Base-by-base conservation (phyloP, 2,113 vertebrate genomes). In the Myxocyprinus asiaticus region DNA sequence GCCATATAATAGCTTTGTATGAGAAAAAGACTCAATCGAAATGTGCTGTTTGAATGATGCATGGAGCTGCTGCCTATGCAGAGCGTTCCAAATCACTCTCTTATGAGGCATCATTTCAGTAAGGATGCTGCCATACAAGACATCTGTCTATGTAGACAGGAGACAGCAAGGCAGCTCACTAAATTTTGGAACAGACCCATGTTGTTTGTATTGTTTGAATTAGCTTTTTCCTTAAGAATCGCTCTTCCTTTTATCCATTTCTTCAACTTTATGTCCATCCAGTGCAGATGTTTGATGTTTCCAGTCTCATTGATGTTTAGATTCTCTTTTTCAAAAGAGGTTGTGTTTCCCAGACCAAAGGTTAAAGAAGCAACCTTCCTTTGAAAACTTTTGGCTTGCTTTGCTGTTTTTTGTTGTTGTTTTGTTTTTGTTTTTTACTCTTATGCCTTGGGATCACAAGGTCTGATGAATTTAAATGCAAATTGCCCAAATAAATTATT, bases 401-500 rank as follows among this genome's bases (percentile, higher is more conserved):
- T 7, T 15, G 50, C 33, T 55, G 48, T 55, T 63, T 65, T 76
- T 15, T n/a, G n/a, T n/a, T 55, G 48, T 55, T 63, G 53, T 76
- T 15, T n/a, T n/a, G n/a, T n/a, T n/a, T n/a, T n/a, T n/a, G n/a
- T 76, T 48, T 76, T 33, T 33, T 33, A 33, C 74, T 76, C 47
- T 0, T 48, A 33, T 51, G 73, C 45, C 59, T 17, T 43, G 62
- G 73, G 59, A 47, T 77, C 58, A 74, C 55, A 75, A 76, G 22
- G 63, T 73, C 53, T 5, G 9, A 6, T 61, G 33, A 64, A 81
- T 78, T 76, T 77, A 74, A 78, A 81, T 74, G 75, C 78, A 78
- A 81, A 81, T 69, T 43, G 33, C 9, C 56, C 42, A 68, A 43
- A 74, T 81, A 64, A 78, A 78, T 65, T 68, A 84, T 78, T 78